Evolutionary conservation across 2,797 vertebrate species (phyloP), one percentile per base, ranked within the genome.

Genomic region (Anabas testudineus): DNA sequence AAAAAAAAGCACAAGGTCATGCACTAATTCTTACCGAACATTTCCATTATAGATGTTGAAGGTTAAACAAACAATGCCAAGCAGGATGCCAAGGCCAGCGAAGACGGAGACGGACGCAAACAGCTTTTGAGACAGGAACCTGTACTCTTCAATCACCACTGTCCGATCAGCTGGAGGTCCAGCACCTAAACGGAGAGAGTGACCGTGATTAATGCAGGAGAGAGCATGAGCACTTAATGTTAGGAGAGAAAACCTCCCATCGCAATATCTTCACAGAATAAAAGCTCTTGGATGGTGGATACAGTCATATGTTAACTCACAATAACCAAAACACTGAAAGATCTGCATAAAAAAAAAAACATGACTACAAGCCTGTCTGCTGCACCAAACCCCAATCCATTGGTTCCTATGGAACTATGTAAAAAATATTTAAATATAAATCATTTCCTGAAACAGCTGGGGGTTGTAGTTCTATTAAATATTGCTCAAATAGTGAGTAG

Each of bases 11-110:
- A 43, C 19, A n/a, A 43, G 2, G 16, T 2, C 14, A 7, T 12
- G 8, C 1, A 2, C 26, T 46, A 18, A 3, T 28, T 26, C 18
- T 14, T 78, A 99, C 97, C 96, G 95, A 67, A 98, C 97, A 2
- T 97, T 97, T 54, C 97, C 95, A 16, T 99, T 99, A 92, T 98
- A 98, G 93, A 98, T 97, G 93, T 99, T 99, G 93, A 99, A 98
- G 55, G 96, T 97, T 64, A 99, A 88, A 71, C 97, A 99, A 75
- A 98, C 92, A 61, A 97, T 94, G 79, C 96, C 97, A 69, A 99
- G 82, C 63, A 98, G 93, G 82, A 99, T 98, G 57, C 97, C 97
- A 58, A 98, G 89, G 15, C 96, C 96, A 4, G 97, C 97, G 9
- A 99, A 91, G 32, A 98, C 96, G 0, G 97, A 97, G 55, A 98